phyloP scores from a whole-genome alignment of 2,113 vertebrate species.

The Fulica atra region DNA sequence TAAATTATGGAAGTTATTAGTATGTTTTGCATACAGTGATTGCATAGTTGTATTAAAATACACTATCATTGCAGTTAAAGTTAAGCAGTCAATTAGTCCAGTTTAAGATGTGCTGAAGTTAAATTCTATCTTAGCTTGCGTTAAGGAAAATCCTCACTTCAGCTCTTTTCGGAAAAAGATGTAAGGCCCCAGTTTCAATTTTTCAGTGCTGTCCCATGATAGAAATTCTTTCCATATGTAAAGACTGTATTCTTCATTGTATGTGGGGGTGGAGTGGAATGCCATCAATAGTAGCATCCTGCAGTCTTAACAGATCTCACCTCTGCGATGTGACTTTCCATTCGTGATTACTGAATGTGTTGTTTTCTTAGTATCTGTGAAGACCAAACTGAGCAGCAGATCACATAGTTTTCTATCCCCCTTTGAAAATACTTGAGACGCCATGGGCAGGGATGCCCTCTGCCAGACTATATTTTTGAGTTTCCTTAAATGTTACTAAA shows the following conservation, averaged over 20 bases:
- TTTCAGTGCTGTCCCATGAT: not conserved
- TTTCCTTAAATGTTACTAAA: not conserved
- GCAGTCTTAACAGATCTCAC: not conserved
- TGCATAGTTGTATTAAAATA: slow-evolving; percentile 45
- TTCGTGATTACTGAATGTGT: not conserved
- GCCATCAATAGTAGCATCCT: not conserved
- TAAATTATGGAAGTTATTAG: slow-evolving; percentile 39
- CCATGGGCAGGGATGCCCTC: too few species aligned
- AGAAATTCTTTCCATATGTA: not conserved
- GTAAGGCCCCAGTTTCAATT: not conserved
- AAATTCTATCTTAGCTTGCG: not conserved
- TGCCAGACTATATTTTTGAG: not conserved
- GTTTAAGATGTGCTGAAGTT: slow-evolving; percentile 19
- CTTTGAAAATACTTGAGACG: not conserved
- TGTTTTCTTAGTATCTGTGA: not conserved
- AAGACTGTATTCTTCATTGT: not conserved
- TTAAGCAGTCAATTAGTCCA: slow-evolving; percentile 33
- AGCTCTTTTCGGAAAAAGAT: not conserved
- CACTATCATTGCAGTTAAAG: slow-evolving; percentile 29
- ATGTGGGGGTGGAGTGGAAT: not conserved
- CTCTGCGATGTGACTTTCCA: not conserved
- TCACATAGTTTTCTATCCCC: not conserved
- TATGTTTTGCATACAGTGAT: slow-evolving; percentile 36
- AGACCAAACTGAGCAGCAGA: not conserved
- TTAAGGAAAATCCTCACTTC: not conserved